These are phyloP conservation scores for Pseudomyrmex cubaensis DNA, from an alignment of 1,140 invertebrate species.

Conservation along the genomic window DNA sequence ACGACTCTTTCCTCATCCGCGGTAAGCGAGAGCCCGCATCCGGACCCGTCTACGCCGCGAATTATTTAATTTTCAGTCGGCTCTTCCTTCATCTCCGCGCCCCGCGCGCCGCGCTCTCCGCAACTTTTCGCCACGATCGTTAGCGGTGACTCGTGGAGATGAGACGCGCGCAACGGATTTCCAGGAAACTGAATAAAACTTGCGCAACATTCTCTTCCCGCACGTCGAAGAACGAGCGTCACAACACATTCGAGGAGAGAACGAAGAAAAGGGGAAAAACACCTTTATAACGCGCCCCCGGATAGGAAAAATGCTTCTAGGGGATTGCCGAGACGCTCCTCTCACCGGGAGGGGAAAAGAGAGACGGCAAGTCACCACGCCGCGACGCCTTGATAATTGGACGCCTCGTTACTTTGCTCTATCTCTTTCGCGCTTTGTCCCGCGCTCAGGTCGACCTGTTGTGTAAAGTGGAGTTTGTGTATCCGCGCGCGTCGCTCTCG, in stretches of 20 bases:
- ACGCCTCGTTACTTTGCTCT: conserved; percentile 76
- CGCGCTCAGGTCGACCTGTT: conserved; percentile 2
- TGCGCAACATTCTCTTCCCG: conserved; percentile 55
- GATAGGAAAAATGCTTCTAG: conserved; percentile 69
- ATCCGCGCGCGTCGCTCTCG: conserved; percentile 50
- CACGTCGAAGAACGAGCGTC: conserved; percentile 25
- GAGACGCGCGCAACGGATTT: conserved; percentile 59
- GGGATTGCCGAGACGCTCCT: conserved; percentile 49
- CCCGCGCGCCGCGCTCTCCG: conserved; percentile 12
- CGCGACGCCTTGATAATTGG: conserved; percentile 78
- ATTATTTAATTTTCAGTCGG: conserved; percentile 74
- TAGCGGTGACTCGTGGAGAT: conserved; percentile 61
- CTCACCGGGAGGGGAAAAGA: not conserved
- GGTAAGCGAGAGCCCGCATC: conserved; percentile 53
- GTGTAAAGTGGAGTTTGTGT: not conserved
- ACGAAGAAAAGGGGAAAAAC: conserved; percentile 25
- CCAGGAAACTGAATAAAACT: conserved; percentile 76
- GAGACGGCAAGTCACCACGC: conserved; percentile 47
- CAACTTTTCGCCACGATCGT: conserved; percentile 73
- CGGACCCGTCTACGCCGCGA: conserved; percentile 55
- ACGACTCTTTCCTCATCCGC: conserved; percentile 42
- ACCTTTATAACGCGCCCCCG: conserved; percentile 64
- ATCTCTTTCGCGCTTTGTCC: conserved; percentile 43
- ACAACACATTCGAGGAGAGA: conserved; percentile 26
- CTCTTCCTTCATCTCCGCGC: conserved; percentile 25